Base-by-base conservation (phyloP, 2,888 invertebrate species). In the Syrista parreyssii region DNA sequence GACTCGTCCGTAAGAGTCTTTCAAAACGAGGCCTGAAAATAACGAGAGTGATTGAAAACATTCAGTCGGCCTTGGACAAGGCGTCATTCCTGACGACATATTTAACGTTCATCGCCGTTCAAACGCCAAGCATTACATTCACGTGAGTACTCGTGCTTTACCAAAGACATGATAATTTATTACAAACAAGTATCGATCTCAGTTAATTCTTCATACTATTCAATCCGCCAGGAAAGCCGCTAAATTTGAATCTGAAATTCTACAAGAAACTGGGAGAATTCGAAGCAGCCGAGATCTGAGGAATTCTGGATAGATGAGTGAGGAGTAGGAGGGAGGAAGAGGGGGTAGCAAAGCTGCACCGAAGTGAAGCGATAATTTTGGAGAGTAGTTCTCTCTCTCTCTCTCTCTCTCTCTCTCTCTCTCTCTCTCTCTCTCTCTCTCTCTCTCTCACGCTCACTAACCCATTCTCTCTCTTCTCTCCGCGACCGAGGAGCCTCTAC, bases 321-420 rank as follows among this genome's bases (percentile, higher is more conserved):
- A 23, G 23, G 31, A 33, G 11, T 6, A 0, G 23, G 71, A 15
- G 71, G 12, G 71, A 30, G 33, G 11, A 30, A 34, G 32, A 12
- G 34, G 73, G 31, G 73, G 32, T 32, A 30, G 15, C 30, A 9
- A 74, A 35, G 74, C 74, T 74, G 35, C 35, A 32, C 23, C 74
- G 74, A 74, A 74, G 74, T n/a, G 35, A 34, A 76, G 78, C 83
- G 82, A 84, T 82, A 80, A 85, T 83, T 85, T 85, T 82, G 82
- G 78, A 79, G 80, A 75, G 79, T 75, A 74, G 68, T 76, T 78
- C 33, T 33, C 12, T 73, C 31, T 32, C 11, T 73, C 34, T 73
- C 73, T 74, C 75, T 85, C 82, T 84, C 84, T 85, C 84, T 82
- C 82, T 83, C 82, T 80, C 83, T 77, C 79, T 30, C n/a, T 9